Evolutionary conservation across 2,888 invertebrate species (phyloP), one percentile per base, ranked within the genome.

Genomic region (Lamellibrachia satsuma): DNA sequence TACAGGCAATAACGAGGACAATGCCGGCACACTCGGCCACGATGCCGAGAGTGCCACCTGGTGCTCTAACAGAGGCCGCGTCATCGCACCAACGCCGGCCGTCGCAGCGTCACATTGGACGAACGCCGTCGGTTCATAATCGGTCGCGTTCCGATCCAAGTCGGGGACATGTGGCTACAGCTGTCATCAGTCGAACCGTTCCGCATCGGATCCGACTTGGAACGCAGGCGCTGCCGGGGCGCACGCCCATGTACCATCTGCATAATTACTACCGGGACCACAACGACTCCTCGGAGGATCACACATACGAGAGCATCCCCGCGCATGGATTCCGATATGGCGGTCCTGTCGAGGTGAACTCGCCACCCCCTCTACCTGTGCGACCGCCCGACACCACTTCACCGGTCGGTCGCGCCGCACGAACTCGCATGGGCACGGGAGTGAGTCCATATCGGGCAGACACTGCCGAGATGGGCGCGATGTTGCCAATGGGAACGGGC

Each of bases 141-240:
- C 90, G 27, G 51, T 91, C 52, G 90, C 93, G 15, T 92, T 92
- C 27, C 91, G 92, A n/a, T 92, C 92, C 11, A 55, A 75, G 75
- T 15, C 75, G 75, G n/a, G 22, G 75, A 22, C 75, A 75, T 6
- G 22, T 75, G 3, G 75, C 75, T n/a, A 75, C 22, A 6, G 75
- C 75, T 6, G 75, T 75, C 6, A n/a, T 75, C 22, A 75, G 75
- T 75, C 75, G 75, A 92, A 92, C 91, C 91, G 39, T 93, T 92
- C 22, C 93, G 92, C 52, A 93, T 15, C 75, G 75, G 22, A 75
- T 93, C 90, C 57, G 93, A 39, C 90, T 93, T 52, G 93, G 93
- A 22, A 93, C 93, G 15, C 92, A 92, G 7, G 92, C 92, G 1
- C 92, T 93, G 39, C 93, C 57, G 8, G 57, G 57, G 75, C 15